Evolutionary conservation across 1,140 invertebrate species (phyloP), one percentile per base, ranked within the genome.

Genomic region (Heliothis subflexa): DNA sequence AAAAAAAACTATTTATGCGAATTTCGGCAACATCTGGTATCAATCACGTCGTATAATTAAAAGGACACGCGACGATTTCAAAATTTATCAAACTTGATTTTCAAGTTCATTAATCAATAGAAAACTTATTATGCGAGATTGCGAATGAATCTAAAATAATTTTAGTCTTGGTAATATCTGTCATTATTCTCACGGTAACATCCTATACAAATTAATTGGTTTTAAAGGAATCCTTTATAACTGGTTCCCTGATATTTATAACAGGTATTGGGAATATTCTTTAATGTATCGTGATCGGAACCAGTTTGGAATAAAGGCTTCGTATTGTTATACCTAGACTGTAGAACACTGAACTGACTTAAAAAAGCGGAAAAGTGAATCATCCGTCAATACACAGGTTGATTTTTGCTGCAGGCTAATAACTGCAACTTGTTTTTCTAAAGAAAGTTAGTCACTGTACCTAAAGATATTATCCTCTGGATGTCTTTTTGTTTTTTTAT

Each of bases 201-300:
- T 4, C 11, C 55, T 59, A 59, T 25, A 18, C 13, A 59, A 59
- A 59, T 59, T 59, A 59, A 28, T 59, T 28, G 21, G 3, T 25
- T 59, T 14, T 62, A 0, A 62, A 62, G 14, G 33, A 25, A 59
- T 59, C n/a, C 7, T 62, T n/a, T n/a, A 62, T 62, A 62, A 62
- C 61, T 62, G 61, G 61, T 62, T 62, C 45, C 28, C n/a, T 62
- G 14, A n/a, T 57, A n/a, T 61, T 40, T 33, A 33, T 61, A 33
- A 14, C 57, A 33, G 57, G 12, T 16, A 45, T n/a, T 40, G n/a
- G 61, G 33, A 40, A 25, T 45, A 62, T 62, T 62, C 13, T 62
- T 62, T 62, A 16, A 62, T 62, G n/a, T 45, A 62, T 45, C 14
- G 14, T 62, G 25, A 40, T 45, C 12, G 21, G 3, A 62, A 62